A percentile compares a stretch with the other conserved stretches of the same genome.
Evolutionary conservation across 2,113 vertebrate genomes (phyloP).

Genomic region (Pelecanus crispus): DNA sequence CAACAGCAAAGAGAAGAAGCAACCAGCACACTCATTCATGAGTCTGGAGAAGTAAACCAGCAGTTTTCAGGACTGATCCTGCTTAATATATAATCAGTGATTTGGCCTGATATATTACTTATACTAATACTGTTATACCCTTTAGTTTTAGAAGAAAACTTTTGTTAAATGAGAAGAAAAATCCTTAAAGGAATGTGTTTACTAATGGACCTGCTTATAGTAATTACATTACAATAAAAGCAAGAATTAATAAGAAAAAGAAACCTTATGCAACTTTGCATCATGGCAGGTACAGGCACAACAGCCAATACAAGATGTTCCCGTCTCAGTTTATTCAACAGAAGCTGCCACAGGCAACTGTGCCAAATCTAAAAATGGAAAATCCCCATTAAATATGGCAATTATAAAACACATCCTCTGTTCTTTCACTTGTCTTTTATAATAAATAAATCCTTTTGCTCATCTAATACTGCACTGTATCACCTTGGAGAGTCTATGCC

Average conservation of each 20-base stretch:
- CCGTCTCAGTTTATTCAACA: background rate
- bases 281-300: background rate
- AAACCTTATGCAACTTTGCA: slow-evolving; percentile 64
- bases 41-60: background rate
- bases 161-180: background rate
- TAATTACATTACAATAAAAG: slow-evolving; percentile 1
- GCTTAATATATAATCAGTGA: slow-evolving; percentile 24
- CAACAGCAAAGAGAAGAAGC: background rate
- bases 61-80: slow-evolving; percentile 8
- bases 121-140: background rate
- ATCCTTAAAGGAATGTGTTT: slow-evolving; percentile 53
- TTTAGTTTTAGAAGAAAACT: slow-evolving; percentile 23
- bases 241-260: slow-evolving; percentile 29
- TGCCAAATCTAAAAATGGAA: slow-evolving; percentile 2
- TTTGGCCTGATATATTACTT: slow-evolving; percentile 12
- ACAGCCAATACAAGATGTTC: background rate
- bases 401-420: background rate
- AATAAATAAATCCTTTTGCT: background rate
- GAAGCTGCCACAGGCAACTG: background rate
- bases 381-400: background rate
- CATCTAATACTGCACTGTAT: background rate
- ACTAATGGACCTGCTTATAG: slow-evolving; percentile 29
- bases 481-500: background rate
- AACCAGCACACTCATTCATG: background rate
- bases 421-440: background rate